phyloP scores from a whole-genome alignment of 2,113 vertebrate genomes.

The Phrynosoma blainvillii region DNA sequence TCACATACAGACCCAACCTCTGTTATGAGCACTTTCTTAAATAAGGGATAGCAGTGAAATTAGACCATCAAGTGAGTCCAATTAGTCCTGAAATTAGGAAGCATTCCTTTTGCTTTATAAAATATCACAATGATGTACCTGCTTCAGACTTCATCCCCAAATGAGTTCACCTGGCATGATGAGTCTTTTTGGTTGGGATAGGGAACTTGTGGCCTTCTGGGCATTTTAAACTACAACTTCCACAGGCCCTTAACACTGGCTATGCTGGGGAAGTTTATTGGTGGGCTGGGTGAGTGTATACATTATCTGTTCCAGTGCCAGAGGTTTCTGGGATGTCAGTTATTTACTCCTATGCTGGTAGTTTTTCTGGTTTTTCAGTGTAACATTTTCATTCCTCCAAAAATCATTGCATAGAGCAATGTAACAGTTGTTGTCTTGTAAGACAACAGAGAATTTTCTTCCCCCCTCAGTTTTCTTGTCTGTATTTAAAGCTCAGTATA shows the following conservation, averaged over 20 bases:
- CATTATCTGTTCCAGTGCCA: background rate
- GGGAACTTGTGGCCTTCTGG: too few species aligned
- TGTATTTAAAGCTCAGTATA: background rate
- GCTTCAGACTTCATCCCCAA: background rate
- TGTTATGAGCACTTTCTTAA: background rate
- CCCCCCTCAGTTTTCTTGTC: background rate
- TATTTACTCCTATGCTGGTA: background rate
- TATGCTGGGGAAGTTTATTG: too few species aligned
- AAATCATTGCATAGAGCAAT: background rate
- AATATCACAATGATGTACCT: background rate
- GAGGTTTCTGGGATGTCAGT: background rate
- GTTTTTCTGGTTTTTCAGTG: background rate
- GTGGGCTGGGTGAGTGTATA: too few species aligned
- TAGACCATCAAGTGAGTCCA: background rate
- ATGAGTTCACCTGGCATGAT: background rate
- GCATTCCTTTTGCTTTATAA: background rate
- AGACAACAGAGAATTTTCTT: background rate
- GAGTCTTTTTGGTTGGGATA: background rate
- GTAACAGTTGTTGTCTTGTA: background rate
- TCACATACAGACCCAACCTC: background rate
- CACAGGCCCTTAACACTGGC: too few species aligned
- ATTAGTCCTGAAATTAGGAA: background rate
- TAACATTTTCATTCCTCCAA: background rate
- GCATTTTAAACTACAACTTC: too few species aligned
- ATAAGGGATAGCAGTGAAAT: background rate